Evolutionary conservation across 35 echinoderm and acorn worm genomes (phyloP).

Genomic region (Heliocidaris tuberculata): DNA sequence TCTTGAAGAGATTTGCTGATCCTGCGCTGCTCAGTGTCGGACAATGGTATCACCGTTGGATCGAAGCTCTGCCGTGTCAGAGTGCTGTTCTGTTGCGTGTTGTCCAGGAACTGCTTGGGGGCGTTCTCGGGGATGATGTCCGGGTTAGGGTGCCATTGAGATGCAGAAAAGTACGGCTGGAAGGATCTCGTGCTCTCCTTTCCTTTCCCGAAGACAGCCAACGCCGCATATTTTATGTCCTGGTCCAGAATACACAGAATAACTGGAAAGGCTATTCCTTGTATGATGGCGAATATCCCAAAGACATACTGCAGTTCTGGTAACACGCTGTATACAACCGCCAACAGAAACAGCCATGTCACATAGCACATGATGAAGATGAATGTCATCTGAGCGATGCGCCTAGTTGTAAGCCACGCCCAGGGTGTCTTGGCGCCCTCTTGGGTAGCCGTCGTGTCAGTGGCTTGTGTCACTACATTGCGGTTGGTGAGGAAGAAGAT

Average conservation of each 20-base stretch:
- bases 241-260: neutral
- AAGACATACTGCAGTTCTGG: neutral
- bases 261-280: neutral
- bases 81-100: conserved; percentile 37
- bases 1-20: neutral
- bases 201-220: conserved; percentile 10
- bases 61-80: conserved; percentile 32
- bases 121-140: conserved; percentile 23
- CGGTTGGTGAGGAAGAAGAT: conserved; percentile 26
- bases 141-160: conserved; percentile 37
- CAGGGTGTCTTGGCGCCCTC: conserved; percentile 24
- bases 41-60: neutral
- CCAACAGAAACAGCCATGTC: neutral
- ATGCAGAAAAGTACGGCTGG: conserved; percentile 27
- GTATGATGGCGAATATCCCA: conserved; percentile 22
- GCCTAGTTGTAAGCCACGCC: conserved; percentile 11
- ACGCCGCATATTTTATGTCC: neutral
- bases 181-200: neutral
- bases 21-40: conserved; percentile 22
- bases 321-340: conserved; percentile 13
- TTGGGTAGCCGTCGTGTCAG: neutral
- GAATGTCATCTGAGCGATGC: neutral
- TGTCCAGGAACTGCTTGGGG: conserved; percentile 48
- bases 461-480: neutral
- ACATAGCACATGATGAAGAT: conserved; percentile 39